Evolutionary conservation across 2,888 invertebrate genomes (phyloP), one percentile per base, ranked within the genome.

Genomic region (Drosophila paranaensis): DNA sequence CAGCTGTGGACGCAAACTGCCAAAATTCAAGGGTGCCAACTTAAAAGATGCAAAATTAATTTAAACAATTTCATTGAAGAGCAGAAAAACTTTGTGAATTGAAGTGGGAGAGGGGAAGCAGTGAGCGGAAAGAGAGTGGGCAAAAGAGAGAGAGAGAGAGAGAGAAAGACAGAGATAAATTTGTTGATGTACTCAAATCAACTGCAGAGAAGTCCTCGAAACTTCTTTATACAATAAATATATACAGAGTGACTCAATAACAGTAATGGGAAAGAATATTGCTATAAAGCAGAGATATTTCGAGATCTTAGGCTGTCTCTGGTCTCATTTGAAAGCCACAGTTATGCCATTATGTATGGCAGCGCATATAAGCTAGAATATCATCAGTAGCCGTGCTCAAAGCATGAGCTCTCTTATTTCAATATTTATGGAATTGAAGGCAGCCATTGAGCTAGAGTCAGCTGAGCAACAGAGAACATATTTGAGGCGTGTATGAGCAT

Each of bases 1-100:
- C 61, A 61, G 67, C 61, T 74, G 60, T 76, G 73, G 73, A 51
- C 69, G 72, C 57, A 77, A 86, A 71, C 51, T 65, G 27, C 25
- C 43, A 46, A 35, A 54, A 45, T 65, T 65, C 46, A 51, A 55
- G 63, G 27, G 53, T 68, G 62, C 58, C 43, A 60, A 53, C 37
- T 35, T 42, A 20, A 51, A 45, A 50, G 53, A 39, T 77, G 33
- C 4, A 42, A 54, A 48, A 13, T 58, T 5, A 10, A 13, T 13
- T 53, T 66, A 35, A 46, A 46, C 30, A 39, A 42, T 30, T 55
- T 37, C 20, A 43, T 30, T 68, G 10, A 42, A 11, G 11, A 50
- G 33, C 3, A 1, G 16, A 33, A 50, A 50, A 50, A 50, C 11
- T 50, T 50, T 6, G 11, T 33, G 33, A 33, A 50, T 16, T 50